Base-by-base conservation (phyloP, 1,140 invertebrate species). In the Saccostrea echinata region DNA sequence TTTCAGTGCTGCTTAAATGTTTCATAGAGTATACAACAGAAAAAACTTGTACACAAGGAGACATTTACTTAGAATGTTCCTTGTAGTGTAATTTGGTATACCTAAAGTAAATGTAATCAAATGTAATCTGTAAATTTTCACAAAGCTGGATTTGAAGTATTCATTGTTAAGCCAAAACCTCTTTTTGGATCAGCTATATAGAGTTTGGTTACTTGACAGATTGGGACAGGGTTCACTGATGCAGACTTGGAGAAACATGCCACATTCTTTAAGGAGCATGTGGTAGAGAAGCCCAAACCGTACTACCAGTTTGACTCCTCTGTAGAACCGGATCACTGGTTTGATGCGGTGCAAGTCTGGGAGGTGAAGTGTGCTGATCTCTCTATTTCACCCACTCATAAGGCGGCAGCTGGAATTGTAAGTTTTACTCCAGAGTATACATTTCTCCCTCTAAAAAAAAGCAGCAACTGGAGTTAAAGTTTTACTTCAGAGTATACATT, bases 311-410 rank as follows among this genome's bases (percentile, higher is more conserved):
- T 96, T 93, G 98, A 99, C 94, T 91, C 94, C 4, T 95, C 96
- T 51, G 95, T 97, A 84, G 96, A 97, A 91, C 98, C 99, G 13
- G 99, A 99, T 95, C 97, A 97, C 93, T 99, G 99, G 99, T 98
- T 99, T 95, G 97, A 98, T 91, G 96, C 98, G 4, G 96, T 97
- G 9, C 97, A 98, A 94, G 98, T 99, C 18, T 99, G 99, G 98
- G 99, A 99, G 96, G 96, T 99, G 12, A 99, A 99, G 95, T 99
- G 98, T 95, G 99, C 99, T 0, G 99, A 99, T 96, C 96, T 99
- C 33, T 99, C 98, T 11, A 96, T 99, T 35, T 99, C 99, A 18
- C 98, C 99, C 21, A 97, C 98, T 64, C 98, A 99, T 94, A 96
- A 96, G 93, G 99, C 99, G 85, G 99, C 97, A 4, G 94, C 96